Evolutionary conservation across 2,888 invertebrate species (phyloP).

Genomic region (Eupithecia pulchellata): DNA sequence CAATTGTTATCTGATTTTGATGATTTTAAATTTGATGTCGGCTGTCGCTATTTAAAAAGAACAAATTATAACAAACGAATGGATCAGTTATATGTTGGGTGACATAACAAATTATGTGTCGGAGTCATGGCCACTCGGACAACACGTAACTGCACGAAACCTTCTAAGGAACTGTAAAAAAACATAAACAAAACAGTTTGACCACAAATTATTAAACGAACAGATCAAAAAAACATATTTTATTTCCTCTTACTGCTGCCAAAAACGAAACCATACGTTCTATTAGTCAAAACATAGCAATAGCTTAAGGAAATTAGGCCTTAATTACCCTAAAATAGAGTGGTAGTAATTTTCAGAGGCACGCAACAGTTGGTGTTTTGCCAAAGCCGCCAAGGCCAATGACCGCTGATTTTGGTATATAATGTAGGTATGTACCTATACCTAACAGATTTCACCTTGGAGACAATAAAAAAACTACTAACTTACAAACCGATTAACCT

Average conservation of each 20-base stretch:
- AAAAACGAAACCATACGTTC: constrained; percentile 33
- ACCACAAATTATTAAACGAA: background rate
- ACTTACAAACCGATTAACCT: background rate
- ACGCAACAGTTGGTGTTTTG: constrained; percentile 55
- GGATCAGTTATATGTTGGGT: background rate
- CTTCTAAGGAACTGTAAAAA: background rate
- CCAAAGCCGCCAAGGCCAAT: constrained; percentile 66
- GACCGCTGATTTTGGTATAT: constrained; percentile 52
- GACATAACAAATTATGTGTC: background rate
- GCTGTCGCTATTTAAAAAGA: background rate
- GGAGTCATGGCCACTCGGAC: background rate
- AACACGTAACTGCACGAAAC: background rate
- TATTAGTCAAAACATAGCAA: constrained; percentile 20
- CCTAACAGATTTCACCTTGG: constrained; percentile 55
- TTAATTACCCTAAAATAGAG: constrained; percentile 32
- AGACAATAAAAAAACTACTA: constrained; percentile 44
- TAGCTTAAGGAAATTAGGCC: constrained; percentile 24
- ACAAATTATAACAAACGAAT: background rate
- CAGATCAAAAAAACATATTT: constrained; percentile 28
- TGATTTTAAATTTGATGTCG: too few species aligned
- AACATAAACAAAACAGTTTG: background rate
- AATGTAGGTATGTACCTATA: constrained; percentile 3
- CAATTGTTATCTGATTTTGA: too few species aligned
- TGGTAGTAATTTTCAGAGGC: constrained; percentile 35
- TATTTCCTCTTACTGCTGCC: constrained; percentile 42